Evolutionary conservation across 2,797 vertebrate species (phyloP), one percentile per base, ranked within the genome.

Genomic region (Gambelia wislizenii): DNA sequence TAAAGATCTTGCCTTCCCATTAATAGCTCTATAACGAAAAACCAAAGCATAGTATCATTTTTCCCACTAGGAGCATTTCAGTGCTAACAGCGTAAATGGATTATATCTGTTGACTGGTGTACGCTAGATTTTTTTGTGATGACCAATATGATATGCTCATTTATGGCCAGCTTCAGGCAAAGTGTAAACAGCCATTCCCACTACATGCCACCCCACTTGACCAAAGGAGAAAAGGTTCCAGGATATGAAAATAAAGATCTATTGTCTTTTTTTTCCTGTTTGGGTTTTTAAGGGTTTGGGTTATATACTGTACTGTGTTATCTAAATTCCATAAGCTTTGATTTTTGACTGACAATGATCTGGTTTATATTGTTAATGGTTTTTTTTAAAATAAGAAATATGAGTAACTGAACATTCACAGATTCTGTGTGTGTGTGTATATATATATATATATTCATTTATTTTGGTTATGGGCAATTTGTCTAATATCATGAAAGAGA

Each of bases 321-420:
- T 20, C 30, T 18, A 87, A 87, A 36, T 36, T 3, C 1, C 13
- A 22, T 0, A 44, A 64, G 10, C 16, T 16, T 75, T 20, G 7
- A 69, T 69, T 88, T 88, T 74, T 42, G 59, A 10, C 64, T 83
- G n/a, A 49, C 16, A 76, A 64, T 47, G 20, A 76, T 86, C 56
- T 36, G n/a, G 8, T 42, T 39, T 87, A 33, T 52, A 52, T 64
- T 77, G 16, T 69, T 80, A 70, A 54, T 2, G 36, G 49, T 42
- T 10, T 47, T 77, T 39, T 39, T 33, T 7, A 86, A n/a, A 56
- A 56, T 18, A 56, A 56, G 8, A 47, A 61, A 47, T 30, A 77
- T 16, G 27, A 86, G 30, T 18, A 86, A 47, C 8, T 77, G 18
- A 77, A 47, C 16, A 61, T 9, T 44, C 42, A 25, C 2, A 7